phyloP scores from a whole-genome alignment of 2,113 vertebrate genomes.

The Nibea coibor region DNA sequence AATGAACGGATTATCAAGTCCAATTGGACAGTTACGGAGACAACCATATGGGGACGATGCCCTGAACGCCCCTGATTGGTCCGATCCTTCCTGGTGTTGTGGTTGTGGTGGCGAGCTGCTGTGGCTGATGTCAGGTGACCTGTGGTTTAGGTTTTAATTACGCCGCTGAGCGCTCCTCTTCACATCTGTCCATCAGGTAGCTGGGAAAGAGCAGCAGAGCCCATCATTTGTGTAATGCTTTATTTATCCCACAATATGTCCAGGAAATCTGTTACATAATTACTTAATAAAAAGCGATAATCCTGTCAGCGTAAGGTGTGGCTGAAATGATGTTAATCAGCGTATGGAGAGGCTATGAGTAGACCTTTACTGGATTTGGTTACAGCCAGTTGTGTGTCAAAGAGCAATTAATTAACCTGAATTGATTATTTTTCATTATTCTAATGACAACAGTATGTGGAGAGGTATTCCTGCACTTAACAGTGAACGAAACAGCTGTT shows the following conservation, averaged over 20 bases:
- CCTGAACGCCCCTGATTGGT: conserved; percentile 62
- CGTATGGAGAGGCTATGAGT: conserved; percentile 59
- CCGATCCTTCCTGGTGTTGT: conserved; percentile 11
- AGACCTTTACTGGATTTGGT: conserved; percentile 69
- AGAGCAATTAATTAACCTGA: conserved; percentile 84
- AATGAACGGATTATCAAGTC: conserved; percentile 69
- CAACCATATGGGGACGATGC: conserved; percentile 67
- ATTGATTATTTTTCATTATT: conserved; percentile 86
- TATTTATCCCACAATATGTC: conserved; percentile 86
- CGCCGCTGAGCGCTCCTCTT: conserved; percentile 15
- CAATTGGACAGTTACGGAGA: conserved; percentile 63
- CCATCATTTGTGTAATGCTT: conserved; percentile 75
- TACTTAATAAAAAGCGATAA: conserved; percentile 83
- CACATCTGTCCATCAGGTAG: conserved; percentile 84
- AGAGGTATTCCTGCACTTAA: conserved; percentile 59
- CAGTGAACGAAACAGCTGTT: conserved; percentile 79
- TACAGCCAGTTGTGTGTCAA: conserved; percentile 76
- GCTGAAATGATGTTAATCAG: conserved; percentile 80
- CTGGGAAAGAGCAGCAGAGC: conserved; percentile 68
- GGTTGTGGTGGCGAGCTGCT: conserved; percentile 39
- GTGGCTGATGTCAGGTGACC: conserved; percentile 70
- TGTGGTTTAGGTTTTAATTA: conserved; percentile 76
- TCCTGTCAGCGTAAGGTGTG: conserved; percentile 77
- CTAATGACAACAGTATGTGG: conserved; percentile 78
- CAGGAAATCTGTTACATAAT: conserved; percentile 82